Conservation (phyloP, 2,888 invertebrate species). For the Cerastis leucographa region DNA sequence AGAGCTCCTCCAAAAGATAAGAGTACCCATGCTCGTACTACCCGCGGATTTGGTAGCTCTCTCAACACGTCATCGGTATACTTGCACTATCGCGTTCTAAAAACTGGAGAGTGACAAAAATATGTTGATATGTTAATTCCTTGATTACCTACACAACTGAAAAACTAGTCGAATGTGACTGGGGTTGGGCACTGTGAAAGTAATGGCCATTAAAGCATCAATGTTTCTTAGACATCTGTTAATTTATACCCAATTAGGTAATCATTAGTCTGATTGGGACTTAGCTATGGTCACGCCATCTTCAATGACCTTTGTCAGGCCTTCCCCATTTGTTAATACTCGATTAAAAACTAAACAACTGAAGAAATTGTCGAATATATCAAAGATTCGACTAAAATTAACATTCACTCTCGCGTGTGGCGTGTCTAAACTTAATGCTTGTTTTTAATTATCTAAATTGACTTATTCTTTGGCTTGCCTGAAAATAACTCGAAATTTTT, state of each 20-base stretch:
- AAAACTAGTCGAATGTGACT: constrained; percentile 4
- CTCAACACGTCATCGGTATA: constrained; percentile 67
- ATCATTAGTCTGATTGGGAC: neutral
- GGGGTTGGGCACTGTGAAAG: neutral
- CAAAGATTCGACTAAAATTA: constrained; percentile 17
- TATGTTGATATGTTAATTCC: constrained; percentile 13
- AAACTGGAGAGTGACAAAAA: constrained; percentile 24
- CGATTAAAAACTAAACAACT: constrained; percentile 18
- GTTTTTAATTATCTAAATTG: constrained; percentile 39
- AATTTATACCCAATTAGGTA: neutral
- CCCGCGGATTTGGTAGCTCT: constrained; percentile 77
- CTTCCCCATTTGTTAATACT: neutral
- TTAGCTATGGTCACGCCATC: neutral
- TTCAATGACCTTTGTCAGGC: neutral
- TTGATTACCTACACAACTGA: constrained; percentile 20
- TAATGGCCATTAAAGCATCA: neutral
- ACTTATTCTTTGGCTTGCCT: constrained; percentile 33
- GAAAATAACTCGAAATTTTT: constrained; percentile 58
- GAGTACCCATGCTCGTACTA: constrained; percentile 64
- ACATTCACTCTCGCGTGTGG: constrained; percentile 33
- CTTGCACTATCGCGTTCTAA: constrained; percentile 48
- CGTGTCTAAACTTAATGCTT: constrained; percentile 43
- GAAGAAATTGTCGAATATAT: neutral
- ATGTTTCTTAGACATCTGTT: neutral
- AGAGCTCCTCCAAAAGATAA: constrained; percentile 90